Evolutionary conservation across 1,140 invertebrate genomes (phyloP).

Genomic region (Drosophila saltans): DNA sequence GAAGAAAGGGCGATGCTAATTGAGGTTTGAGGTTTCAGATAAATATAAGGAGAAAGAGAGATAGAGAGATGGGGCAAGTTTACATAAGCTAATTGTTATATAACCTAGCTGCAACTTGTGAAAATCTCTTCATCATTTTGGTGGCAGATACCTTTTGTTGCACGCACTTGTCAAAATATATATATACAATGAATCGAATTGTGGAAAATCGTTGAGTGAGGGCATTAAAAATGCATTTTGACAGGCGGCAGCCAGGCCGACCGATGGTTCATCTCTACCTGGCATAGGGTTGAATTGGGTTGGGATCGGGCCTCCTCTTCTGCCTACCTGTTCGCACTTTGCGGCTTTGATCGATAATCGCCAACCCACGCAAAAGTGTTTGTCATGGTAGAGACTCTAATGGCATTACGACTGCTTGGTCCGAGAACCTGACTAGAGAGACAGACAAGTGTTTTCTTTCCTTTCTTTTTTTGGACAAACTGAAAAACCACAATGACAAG

Average conservation of each 20-base stretch:
- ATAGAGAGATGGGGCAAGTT: constrained; percentile 38
- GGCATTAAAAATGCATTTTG: constrained; percentile 70
- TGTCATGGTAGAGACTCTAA: constrained; percentile 68
- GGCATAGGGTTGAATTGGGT: background rate
- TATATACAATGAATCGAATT: constrained; percentile 4
- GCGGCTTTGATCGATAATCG: constrained; percentile 81
- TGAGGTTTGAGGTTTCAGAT: constrained; percentile 52
- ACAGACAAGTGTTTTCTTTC: too few species aligned
- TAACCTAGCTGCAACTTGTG: constrained; percentile 62
- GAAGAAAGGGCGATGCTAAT: constrained; percentile 56
- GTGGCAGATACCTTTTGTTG: constrained; percentile 34
- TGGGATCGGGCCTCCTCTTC: background rate
- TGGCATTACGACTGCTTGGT: constrained; percentile 63
- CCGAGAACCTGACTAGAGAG: constrained; percentile 27
- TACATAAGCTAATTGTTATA: constrained; percentile 71
- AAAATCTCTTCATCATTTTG: constrained; percentile 60
- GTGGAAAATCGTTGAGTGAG: background rate
- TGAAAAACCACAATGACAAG: constrained; percentile 36
- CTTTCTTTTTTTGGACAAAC: constrained; percentile 47
- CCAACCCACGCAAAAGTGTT: constrained; percentile 73
- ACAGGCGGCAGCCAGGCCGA: constrained; percentile 38
- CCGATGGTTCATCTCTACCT: constrained; percentile 22
- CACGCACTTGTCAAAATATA: constrained; percentile 73
- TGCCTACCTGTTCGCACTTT: constrained; percentile 72
- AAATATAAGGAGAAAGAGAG: constrained; percentile 13